Base-by-base conservation (phyloP, 2,797 vertebrate species). In the Psittacula echo region DNA sequence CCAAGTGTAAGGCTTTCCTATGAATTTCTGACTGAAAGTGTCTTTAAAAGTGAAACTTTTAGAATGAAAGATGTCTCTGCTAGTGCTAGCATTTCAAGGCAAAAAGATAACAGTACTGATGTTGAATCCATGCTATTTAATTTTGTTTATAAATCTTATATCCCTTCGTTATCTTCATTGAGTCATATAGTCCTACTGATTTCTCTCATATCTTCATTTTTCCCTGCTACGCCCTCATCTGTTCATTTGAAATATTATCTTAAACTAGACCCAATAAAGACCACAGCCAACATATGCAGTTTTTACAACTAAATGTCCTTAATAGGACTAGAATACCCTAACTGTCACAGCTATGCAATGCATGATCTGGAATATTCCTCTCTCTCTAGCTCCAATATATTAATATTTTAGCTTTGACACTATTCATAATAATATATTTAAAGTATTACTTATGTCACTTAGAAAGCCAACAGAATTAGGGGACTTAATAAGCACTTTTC, bases 361-460 rank as follows among this genome's bases (percentile, higher is more conserved):
- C 13, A 58, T 15, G 13, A 30, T 87, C 30, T 70, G 44, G 53
- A 95, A 83, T 68, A 89, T 86, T 91, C 42, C 26, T 19, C 22
- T 89, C 13, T 73, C 60, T 89, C 26, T 37, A 60, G 48, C 12
- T 95, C 81, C 21, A 89, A 37, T 66, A 75, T 76, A 70, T 78
- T 83, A 29, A 89, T 48, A 67, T 51, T 41, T 70, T 65, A 87
- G 64, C 32, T 93, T 94, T 86, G 72, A 89, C 71, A 87, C 68
- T 88, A 91, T 82, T 90, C 84, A 85, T 79, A 94, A 89, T 92
- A 85, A 67, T 23, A 37, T 47, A 54, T 85, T 92, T 80, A 29
- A 91, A 71, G 11, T 67, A 92, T 96, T 97, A 94, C 86, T 96
- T 94, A 93, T 91, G 66, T 77, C 75, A 77, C 71, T 84, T 51